Evolutionary conservation across 2,888 invertebrate genomes (phyloP).

Genomic region (Poecilus cupreus): DNA sequence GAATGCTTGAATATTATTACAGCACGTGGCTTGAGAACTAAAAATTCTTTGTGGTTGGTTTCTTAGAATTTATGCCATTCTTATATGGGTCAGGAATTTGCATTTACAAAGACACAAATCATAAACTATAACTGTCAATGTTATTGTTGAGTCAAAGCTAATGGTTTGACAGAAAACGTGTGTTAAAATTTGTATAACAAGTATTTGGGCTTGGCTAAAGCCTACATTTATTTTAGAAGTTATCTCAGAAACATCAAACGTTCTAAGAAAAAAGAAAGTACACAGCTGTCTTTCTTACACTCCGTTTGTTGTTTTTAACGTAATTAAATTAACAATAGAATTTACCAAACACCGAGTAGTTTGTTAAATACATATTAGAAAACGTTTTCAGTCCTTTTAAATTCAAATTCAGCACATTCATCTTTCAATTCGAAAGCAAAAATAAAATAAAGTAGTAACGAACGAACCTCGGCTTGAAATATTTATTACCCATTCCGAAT

Average conservation of each 20-base stretch:
- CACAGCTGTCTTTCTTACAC: background rate
- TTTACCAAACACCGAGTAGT: too few species aligned
- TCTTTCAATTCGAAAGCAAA: constrained; percentile 21
- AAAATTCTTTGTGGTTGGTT: constrained; percentile 19
- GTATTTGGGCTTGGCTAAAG: background rate
- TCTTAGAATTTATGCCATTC: background rate
- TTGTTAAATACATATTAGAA: too few species aligned
- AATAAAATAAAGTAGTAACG: background rate
- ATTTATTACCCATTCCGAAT: constrained; percentile 36
- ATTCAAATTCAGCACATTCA: constrained; percentile 26
- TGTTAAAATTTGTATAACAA: constrained; percentile 20
- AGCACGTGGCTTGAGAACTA: background rate
- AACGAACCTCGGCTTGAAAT: background rate
- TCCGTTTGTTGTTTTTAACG: too few species aligned
- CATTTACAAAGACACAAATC: background rate
- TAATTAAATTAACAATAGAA: background rate
- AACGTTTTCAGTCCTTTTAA: constrained; percentile 3
- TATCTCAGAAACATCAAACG: background rate
- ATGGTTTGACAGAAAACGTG: background rate
- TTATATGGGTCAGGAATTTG: constrained; percentile 27
- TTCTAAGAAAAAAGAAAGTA: background rate
- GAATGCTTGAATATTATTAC: background rate
- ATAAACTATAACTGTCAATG: background rate
- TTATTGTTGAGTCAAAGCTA: background rate
- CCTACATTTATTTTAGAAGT: background rate